phyloP scores from a whole-genome alignment of 2,797 vertebrate species.

The Melopsittacus undulatus region DNA sequence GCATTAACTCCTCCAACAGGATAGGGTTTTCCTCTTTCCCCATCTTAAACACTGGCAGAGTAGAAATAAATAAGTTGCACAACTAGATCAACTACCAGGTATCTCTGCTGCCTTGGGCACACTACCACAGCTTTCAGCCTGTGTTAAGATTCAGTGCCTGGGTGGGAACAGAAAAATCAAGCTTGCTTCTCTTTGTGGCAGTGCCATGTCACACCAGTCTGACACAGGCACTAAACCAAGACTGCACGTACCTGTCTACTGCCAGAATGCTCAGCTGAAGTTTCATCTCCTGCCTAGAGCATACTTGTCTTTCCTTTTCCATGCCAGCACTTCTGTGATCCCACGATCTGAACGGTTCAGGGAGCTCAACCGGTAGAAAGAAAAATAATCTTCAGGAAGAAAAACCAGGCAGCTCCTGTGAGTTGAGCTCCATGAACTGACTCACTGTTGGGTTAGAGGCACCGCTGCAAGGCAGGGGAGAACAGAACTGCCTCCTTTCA shows the following conservation, averaged over 20 bases:
- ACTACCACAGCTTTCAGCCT: not conserved
- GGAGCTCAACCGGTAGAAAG: not conserved
- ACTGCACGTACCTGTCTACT: fast-evolving
- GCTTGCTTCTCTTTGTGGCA: not conserved
- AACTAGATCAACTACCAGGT: not conserved
- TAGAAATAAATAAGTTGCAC: not conserved
- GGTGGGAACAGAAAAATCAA: not conserved
- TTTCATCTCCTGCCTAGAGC: not conserved
- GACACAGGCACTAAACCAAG: not conserved
- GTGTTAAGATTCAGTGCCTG: fast-evolving
- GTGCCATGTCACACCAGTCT: not conserved
- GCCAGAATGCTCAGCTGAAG: fast-evolving
- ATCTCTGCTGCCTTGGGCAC: not conserved
- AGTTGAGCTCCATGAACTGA: not conserved
- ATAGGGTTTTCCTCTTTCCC: not conserved
- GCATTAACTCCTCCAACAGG: not conserved
- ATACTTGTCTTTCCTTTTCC: not conserved
- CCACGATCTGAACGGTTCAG: not conserved
- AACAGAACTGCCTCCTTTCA: not conserved
- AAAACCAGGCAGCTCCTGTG: not conserved
- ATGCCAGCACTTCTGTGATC: not conserved
- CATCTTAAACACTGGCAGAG: not conserved
- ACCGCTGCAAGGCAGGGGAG: fast-evolving
- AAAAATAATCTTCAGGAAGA: not conserved
- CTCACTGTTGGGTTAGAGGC: not conserved